These are phyloP conservation scores for Hanleya hanleyi DNA, from an alignment of 2,888 invertebrate species.

Conservation along the genomic window DNA sequence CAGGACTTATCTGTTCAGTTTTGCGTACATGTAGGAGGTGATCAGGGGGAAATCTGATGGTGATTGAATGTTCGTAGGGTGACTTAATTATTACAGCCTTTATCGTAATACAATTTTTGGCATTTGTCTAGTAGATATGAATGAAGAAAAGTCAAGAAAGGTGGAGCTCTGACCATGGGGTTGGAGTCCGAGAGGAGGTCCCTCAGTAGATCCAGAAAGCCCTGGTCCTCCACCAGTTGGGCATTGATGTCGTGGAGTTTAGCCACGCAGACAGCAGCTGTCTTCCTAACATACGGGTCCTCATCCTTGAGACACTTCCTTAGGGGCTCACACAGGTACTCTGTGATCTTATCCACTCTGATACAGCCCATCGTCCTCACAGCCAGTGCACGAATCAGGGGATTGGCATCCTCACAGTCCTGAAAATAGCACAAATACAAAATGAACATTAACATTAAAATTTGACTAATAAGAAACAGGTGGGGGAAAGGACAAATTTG, in stretches of 20 bases:
- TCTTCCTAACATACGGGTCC: constrained; percentile 83
- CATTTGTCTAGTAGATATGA: too few species aligned
- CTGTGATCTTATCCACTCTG: constrained; percentile 99
- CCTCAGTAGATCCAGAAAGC: constrained; percentile 96
- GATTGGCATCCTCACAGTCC: constrained; percentile 99
- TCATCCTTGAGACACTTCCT: constrained; percentile 80
- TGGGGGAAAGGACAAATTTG: too few species aligned
- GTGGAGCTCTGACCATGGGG: too few species aligned
- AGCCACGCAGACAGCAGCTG: constrained; percentile 99
- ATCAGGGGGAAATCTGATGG: too few species aligned
- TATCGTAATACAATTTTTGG: too few species aligned
- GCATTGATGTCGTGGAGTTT: constrained; percentile 97
- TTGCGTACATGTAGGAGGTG: too few species aligned
- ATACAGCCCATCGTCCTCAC: constrained; percentile 99
- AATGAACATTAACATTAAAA: too few species aligned
- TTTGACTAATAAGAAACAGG: too few species aligned
- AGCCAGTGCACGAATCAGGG: constrained; percentile 96
- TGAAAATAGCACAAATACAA: constrained; percentile 73
- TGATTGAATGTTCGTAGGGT: too few species aligned
- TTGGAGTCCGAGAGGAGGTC: constrained; percentile 99
- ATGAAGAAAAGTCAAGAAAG: too few species aligned
- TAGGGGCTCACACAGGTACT: constrained; percentile 98
- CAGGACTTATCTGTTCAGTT: too few species aligned
- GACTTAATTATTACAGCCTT: too few species aligned
- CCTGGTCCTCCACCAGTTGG: constrained; percentile 85